Conservation (phyloP, 2,888 invertebrate species). For the Phytoseiulus persimilis region DNA sequence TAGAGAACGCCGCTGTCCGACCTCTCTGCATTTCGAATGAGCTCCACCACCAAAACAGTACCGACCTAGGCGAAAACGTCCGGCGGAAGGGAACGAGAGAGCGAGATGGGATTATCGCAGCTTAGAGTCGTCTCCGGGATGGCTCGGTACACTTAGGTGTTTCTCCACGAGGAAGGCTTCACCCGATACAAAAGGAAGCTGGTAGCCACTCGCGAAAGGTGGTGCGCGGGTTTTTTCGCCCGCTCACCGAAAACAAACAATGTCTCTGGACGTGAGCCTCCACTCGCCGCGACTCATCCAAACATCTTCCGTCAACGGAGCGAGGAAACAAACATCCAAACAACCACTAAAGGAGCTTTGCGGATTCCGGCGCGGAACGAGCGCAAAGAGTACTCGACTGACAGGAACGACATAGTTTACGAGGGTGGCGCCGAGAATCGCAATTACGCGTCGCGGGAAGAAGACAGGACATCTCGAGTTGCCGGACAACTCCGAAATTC, state of each 20-base stretch:
- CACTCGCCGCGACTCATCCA: not conserved
- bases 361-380: not conserved
- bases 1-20: too few relatives aligned
- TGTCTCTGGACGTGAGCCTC: not conserved
- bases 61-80: not conserved
- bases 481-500: too few relatives aligned
- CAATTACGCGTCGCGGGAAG: too few relatives aligned
- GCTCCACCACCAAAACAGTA: not conserved
- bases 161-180: not conserved
- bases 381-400: not conserved
- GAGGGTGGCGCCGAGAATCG: too few relatives aligned
- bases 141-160: not conserved
- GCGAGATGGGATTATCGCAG: not conserved
- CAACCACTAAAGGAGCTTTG: not conserved
- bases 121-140: not conserved
- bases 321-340: not conserved
- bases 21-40: not conserved
- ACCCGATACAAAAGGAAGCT: not conserved
- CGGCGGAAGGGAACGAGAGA: not conserved
- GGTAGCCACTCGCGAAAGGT: not conserved
- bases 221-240: not conserved
- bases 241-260: not conserved
- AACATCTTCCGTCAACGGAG: not conserved
- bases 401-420: not conserved
- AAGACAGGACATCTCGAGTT: too few relatives aligned